Conservation (phyloP, 2,888 invertebrate species). For the Ellobium chinense region DNA sequence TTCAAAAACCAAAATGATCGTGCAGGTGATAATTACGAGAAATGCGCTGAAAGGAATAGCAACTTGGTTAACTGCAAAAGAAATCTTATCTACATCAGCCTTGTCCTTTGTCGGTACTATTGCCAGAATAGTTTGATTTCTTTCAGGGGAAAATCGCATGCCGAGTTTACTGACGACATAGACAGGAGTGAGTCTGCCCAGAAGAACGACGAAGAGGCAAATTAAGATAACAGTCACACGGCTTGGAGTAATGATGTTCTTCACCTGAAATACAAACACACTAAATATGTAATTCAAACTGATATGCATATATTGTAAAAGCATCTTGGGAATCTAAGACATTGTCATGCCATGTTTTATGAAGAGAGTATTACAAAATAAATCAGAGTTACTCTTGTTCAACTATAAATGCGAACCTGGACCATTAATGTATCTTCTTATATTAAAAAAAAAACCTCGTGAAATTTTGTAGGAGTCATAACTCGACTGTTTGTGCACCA, state of each 20-base stretch:
- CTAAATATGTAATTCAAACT: too few species aligned
- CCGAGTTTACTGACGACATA: background rate
- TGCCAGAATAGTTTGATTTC: background rate
- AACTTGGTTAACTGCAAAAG: background rate
- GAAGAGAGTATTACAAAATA: too few species aligned
- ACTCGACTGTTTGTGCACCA: too few species aligned
- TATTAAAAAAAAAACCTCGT: too few species aligned
- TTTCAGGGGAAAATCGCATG: background rate
- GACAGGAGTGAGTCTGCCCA: background rate
- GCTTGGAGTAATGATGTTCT: background rate
- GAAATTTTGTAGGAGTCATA: too few species aligned
- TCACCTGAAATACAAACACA: too few species aligned
- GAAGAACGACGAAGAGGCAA: background rate
- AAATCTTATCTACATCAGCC: background rate
- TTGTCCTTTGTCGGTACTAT: background rate
- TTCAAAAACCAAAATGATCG: background rate
- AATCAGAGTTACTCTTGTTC: too few species aligned
- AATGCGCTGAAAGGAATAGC: background rate
- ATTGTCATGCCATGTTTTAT: too few species aligned
- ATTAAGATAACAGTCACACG: background rate
- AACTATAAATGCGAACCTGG: too few species aligned
- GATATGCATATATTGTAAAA: too few species aligned
- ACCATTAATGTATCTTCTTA: too few species aligned
- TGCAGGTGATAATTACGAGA: background rate
- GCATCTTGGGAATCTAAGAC: too few species aligned